phyloP scores from a whole-genome alignment of 1,140 invertebrate species.

The Caenorhabditis inopinata region DNA sequence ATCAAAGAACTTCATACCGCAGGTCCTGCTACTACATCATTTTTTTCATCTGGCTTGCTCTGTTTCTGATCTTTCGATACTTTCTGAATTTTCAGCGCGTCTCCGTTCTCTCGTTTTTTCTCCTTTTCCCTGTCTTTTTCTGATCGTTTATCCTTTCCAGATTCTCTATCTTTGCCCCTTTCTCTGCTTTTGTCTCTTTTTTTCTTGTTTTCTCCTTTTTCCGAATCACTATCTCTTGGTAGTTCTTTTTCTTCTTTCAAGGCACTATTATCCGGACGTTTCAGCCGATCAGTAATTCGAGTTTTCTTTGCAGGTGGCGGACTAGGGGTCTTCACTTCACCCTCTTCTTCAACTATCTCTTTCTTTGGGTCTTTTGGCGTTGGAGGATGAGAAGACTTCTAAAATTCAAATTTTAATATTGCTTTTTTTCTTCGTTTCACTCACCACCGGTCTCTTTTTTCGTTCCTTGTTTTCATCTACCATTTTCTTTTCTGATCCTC shows the following conservation, averaged over 20 bases:
- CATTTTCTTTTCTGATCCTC: not conserved
- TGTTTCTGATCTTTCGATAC: not conserved
- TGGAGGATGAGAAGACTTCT: not conserved
- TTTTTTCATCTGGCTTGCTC: not conserved
- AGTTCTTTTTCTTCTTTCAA: not conserved
- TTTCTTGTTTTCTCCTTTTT: not conserved
- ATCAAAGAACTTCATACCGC: not conserved
- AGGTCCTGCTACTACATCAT: conserved; percentile 7
- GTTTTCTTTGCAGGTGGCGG: not conserved
- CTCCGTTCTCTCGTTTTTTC: not conserved
- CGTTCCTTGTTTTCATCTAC: not conserved
- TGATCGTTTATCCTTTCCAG: not conserved
- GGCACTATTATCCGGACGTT: not conserved
- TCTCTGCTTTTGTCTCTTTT: conserved; percentile 20
- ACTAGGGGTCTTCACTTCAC: not conserved
- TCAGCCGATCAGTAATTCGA: not conserved
- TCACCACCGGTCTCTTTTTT: not conserved
- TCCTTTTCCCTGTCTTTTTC: not conserved
- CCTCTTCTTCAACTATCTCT: not conserved
- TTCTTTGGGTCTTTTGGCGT: not conserved
- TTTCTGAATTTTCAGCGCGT: not conserved
- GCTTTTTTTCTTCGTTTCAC: not conserved
- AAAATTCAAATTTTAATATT: not conserved
- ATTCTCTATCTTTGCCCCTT: not conserved
- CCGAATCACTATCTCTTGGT: not conserved